Percentiles rank a stretch among this genome's conserved stretches.
phyloP scores from a whole-genome alignment of 2,888 invertebrate genomes.

The Diaperis boleti region DNA sequence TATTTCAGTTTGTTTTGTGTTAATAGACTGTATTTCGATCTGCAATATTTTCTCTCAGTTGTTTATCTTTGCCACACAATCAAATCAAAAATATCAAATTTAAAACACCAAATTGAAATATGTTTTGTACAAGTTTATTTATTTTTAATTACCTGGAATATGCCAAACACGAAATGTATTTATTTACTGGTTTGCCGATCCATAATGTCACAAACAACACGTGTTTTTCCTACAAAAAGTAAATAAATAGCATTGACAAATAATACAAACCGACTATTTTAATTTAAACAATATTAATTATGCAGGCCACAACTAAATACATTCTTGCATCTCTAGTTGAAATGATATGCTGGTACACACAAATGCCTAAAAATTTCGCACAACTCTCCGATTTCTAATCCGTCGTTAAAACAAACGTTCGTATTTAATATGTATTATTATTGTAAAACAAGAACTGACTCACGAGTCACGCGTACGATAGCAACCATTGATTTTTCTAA shows the following conservation, averaged over 20 bases:
- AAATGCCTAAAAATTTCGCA: constrained; percentile 18
- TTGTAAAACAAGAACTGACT: constrained; percentile 26
- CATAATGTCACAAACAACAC: background rate
- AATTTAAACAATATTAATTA: no score
- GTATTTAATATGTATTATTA: constrained; percentile 15
- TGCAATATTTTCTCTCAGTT: constrained; percentile 7
- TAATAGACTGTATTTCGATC: background rate
- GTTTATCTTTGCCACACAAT: background rate
- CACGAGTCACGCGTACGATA: constrained; percentile 30
- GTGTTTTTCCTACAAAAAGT: background rate
- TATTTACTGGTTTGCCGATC: background rate
- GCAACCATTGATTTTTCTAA: constrained; percentile 29
- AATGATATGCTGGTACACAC: no score
- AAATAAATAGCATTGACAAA: no score
- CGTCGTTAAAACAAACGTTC: constrained; percentile 18
- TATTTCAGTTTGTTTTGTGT: constrained; percentile 7
- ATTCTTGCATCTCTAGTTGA: no score
- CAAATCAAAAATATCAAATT: constrained; percentile 4
- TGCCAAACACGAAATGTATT: background rate
- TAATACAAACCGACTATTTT: no score
- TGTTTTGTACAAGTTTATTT: background rate
- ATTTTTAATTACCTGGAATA: constrained; percentile 1
- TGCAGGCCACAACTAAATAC: no score
- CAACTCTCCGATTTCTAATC: constrained; percentile 27
- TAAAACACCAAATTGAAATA: background rate